Base-by-base conservation (phyloP, 2,797 vertebrate species). In the Bryconaethiops microstoma region DNA sequence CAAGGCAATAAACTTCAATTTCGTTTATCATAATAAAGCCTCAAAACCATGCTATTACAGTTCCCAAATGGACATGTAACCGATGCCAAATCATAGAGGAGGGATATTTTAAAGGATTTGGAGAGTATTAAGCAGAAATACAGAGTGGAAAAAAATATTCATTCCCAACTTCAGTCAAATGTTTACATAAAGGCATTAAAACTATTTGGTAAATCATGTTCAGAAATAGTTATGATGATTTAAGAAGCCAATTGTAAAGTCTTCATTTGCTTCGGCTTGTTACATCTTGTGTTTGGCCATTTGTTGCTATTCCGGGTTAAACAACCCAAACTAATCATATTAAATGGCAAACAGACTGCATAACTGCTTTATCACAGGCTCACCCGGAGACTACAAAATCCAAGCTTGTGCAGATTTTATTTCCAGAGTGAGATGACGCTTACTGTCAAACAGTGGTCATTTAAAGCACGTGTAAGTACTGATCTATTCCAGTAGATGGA, bases 401-500 rank as follows among this genome's bases (percentile, higher is more conserved):
- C 25, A 57, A 4, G 19, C 17, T 7, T 29, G 0, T 29, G 4
- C 29, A 29, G 1, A 14, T 50, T 50, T 16, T 70, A 0, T 45
- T 23, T 23, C 10, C 10, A 45, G 42, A 10, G 21, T 9, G 21
- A 48, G 65, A n/a, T 10, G 48, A 23, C 48, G 42, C 19, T 68
- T 68, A n/a, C 40, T 68, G 23, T 71, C 14, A 64, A 35, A 39
- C 7, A 65, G 63, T 39, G 2, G 5, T 7, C 17, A 4, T 8
- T 35, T 23, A 23, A n/a, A 68, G 5, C 9, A 16, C 5, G 35
- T 7, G 3, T 64, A 23, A 45, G 21, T 25, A 50, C 70, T 9
- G 23, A 74, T 17, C 40, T 77, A 76, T 29, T 63, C 91, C 93
- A 92, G 88, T 87, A 93, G 93, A 92, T 93, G 92, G 93, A 91